Evolutionary conservation across 2,797 vertebrate species (phyloP).

Genomic region (Emys orbicularis): DNA sequence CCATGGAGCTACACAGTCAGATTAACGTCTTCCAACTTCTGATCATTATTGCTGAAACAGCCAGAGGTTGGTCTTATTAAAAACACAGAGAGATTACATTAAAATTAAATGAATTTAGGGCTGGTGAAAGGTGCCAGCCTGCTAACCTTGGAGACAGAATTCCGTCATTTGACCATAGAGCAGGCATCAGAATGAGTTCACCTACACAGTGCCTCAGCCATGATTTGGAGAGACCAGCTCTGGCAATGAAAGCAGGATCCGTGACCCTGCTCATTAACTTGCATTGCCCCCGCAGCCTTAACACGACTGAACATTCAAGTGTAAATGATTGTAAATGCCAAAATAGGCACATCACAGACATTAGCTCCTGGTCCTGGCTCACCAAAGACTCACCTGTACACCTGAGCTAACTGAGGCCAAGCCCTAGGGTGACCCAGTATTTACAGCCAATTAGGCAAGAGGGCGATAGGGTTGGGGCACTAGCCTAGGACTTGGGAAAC

Average conservation of each 20-base stretch:
- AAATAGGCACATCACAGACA: not conserved
- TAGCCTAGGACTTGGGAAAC: not conserved
- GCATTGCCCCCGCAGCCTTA: not conserved
- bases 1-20: slow-evolving; percentile 28
- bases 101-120: slow-evolving; percentile 56
- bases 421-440: not conserved
- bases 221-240: not conserved
- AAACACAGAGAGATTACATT: not conserved
- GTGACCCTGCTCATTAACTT: not conserved
- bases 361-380: not conserved
- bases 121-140: slow-evolving; percentile 17
- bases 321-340: not conserved
- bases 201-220: not conserved
- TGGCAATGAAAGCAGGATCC: not conserved
- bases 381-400: not conserved
- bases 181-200: not conserved
- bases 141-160: not conserved
- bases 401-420: not conserved
- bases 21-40: slow-evolving; percentile 65
- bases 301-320: not conserved
- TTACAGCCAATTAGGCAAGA: not conserved
- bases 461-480: not conserved
- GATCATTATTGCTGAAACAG: slow-evolving; percentile 66
- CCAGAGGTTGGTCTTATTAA: slow-evolving; percentile 18
- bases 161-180: not conserved